Percentiles rank a stretch among this genome's conserved stretches.
phyloP scores from a whole-genome alignment of 2,888 invertebrate species.

The Copidosoma aretas region DNA sequence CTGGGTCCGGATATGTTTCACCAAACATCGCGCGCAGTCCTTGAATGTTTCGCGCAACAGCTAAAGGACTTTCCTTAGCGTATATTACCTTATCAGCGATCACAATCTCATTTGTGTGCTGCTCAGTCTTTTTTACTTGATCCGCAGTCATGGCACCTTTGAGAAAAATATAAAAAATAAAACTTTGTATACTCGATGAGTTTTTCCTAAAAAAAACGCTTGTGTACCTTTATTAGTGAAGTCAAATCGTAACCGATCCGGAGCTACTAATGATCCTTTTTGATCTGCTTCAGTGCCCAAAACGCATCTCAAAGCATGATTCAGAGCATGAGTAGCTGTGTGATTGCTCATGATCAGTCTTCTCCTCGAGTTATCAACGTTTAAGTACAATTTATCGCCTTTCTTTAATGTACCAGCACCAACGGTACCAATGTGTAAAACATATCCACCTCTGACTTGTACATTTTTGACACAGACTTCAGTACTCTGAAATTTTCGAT shows the following conservation, averaged over 20 bases:
- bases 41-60: constrained; percentile 87
- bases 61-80: constrained; percentile 84
- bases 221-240: constrained; percentile 82
- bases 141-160: constrained; percentile 82
- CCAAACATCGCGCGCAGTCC: constrained; percentile 98
- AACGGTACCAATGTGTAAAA: constrained; percentile 89
- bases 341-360: constrained; percentile 98
- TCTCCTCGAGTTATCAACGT: constrained; percentile 84
- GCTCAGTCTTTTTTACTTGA: constrained; percentile 88
- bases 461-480: constrained; percentile 93
- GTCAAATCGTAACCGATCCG: constrained; percentile 95
- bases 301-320: constrained; percentile 90
- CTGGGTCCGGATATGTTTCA: constrained; percentile 98
- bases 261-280: constrained; percentile 95
- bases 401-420: constrained; percentile 80
- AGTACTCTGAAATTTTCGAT: constrained; percentile 64
- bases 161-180: not conserved
- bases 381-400: constrained; percentile 83
- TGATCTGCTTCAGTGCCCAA: constrained; percentile 92
- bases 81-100: constrained; percentile 80
- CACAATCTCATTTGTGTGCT: constrained; percentile 79
- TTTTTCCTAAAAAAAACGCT: not conserved
- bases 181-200: not conserved
- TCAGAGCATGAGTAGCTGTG: constrained; percentile 96
- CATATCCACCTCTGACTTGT: constrained; percentile 94